Base-by-base conservation (phyloP, 2,797 vertebrate species). In the Florisuga fusca region DNA sequence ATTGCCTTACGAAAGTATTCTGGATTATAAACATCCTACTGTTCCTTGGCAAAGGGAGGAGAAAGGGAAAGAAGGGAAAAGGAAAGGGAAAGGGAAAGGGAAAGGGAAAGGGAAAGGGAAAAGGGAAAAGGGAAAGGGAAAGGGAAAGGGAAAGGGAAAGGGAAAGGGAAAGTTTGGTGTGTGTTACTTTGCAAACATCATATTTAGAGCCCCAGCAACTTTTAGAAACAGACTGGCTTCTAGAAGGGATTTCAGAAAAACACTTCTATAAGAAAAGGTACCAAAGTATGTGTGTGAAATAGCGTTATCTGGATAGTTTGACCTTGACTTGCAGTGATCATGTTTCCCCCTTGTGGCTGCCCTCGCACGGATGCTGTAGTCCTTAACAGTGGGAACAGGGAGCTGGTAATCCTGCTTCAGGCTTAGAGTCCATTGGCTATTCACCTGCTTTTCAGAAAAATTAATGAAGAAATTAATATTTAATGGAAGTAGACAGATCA, bases 81-180 rank as follows among this genome's bases (percentile, higher is more conserved):
- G 26, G 16, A 4, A 26, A 57, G 5, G 12, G 9, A 21, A 34
- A 63, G 0, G 4, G 50, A 1, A 38, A 38, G 12, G 12, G 12
- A 12, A 38, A 38, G 12, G 38, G 43, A 9, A 19, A 45, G 4
- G 43, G 43, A 9, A 16, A 45, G 10, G 20, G 46, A 10, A 46
- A 46, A 10, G 20, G 46, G 8, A 46, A 20, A 21, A 10, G 46
- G 20, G 2, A 46, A 20, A 3, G 7, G 6, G 12, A 18, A 13
- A 6, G 48, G 48, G 15, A 38, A 58, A 19, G 16, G 4, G 20
- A 57, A 7, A 12, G 9, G 21, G 34, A 63, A 0, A 3, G 50
- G 1, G 11, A 46, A 74, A 64, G 25, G 0, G 6, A 57, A 12
- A 2, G 8, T 21, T 67, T 78, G 6, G 38, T 26, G 45, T 69